These are phyloP conservation scores for rabbit (Oryctolagus cuniculus) DNA, from an alignment of 2,113 vertebrate genomes.

Conservation along the genomic window DNA sequence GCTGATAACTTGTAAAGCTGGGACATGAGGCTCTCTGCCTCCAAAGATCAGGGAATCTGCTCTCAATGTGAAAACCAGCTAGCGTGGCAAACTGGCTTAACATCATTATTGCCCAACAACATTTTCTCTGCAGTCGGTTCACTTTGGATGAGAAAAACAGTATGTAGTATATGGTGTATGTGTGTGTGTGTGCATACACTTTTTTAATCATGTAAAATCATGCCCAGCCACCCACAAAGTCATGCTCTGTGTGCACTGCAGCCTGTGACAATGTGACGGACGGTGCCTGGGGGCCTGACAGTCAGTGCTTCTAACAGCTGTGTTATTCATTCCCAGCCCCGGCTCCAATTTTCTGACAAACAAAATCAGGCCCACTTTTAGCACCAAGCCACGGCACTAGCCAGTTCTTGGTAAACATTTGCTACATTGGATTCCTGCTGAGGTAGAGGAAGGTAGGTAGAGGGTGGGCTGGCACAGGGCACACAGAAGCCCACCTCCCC, in stretches of 20 bases:
- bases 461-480: background rate
- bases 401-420: background rate
- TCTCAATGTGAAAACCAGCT: background rate
- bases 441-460: background rate
- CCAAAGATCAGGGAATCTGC: background rate
- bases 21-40: background rate
- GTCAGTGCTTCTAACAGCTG: background rate
- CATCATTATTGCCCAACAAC: background rate
- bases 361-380: background rate
- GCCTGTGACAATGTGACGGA: background rate
- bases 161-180: background rate
- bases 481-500: background rate
- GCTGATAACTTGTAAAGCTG: background rate
- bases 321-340: background rate
- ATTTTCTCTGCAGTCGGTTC: conserved; percentile 7
- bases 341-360: background rate
- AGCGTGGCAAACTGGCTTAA: background rate
- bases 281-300: background rate
- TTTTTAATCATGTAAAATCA: conserved; percentile 1
- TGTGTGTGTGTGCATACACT: background rate
- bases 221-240: background rate
- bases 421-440: background rate
- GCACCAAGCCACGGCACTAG: background rate
- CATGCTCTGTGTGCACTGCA: background rate
- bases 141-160: background rate